phyloP scores from a whole-genome alignment of 2,113 vertebrate species.

The Myrmecophaga tridactyla region DNA sequence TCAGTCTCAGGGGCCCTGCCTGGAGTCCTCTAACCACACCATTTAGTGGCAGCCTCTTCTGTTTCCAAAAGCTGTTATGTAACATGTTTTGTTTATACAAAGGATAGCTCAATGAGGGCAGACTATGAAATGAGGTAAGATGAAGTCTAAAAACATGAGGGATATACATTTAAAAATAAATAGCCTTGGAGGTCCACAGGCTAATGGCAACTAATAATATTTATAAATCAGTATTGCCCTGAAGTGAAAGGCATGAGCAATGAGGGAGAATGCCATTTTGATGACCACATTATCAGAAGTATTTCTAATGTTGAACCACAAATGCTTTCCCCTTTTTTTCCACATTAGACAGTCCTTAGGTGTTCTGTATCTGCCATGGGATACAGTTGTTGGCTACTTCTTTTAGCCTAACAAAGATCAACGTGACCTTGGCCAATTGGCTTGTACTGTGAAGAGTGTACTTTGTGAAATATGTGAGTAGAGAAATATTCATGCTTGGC shows the following conservation, averaged over 20 bases:
- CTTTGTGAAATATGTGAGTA: constrained; percentile 69
- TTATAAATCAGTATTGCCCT: constrained; percentile 17
- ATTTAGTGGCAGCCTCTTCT: neutral
- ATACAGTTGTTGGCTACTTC: constrained; percentile 69
- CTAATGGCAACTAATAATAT: neutral
- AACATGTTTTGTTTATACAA: neutral
- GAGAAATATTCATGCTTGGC: constrained; percentile 71
- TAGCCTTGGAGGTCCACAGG: neutral
- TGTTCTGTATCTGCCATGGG: constrained; percentile 67
- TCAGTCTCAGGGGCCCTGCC: neutral
- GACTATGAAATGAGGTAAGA: constrained; percentile 15
- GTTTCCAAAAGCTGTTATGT: neutral
- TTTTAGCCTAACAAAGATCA: constrained; percentile 75
- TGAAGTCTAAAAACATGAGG: neutral
- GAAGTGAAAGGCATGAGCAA: neutral
- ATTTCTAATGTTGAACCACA: constrained; percentile 64
- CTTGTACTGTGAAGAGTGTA: constrained; percentile 41
- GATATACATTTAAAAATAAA: neutral
- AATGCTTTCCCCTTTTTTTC: constrained; percentile 58
- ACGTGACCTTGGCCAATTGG: constrained; percentile 69
- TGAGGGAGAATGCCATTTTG: neutral
- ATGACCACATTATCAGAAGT: constrained; percentile 49
- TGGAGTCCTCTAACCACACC: neutral
- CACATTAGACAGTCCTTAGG: neutral
- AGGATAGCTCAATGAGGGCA: neutral